Conservation (phyloP, 2,797 vertebrate species). For the Sphenopsis melanotis region DNA sequence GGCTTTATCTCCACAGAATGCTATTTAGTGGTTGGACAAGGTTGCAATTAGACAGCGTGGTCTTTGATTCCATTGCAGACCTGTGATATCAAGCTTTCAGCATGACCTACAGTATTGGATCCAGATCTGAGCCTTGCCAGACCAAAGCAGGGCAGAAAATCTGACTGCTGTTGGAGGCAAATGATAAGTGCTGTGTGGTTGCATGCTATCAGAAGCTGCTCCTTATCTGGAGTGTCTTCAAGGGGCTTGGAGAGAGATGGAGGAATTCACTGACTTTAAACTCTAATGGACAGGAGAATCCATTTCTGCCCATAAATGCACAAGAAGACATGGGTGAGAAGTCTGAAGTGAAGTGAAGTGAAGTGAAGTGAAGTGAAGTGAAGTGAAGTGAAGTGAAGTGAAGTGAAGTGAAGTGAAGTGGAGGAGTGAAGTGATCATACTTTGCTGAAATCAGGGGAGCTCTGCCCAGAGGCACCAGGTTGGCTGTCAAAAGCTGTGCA, state of each 20-base stretch:
- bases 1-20: constrained; percentile 39
- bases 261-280: neutral
- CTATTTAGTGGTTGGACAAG: constrained; percentile 51
- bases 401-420: neutral
- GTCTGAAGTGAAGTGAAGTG: neutral
- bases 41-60: constrained; percentile 40
- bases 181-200: neutral
- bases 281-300: neutral
- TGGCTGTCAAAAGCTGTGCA: neutral
- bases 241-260: neutral
- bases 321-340: neutral
- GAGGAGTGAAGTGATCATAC: neutral
- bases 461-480: neutral
- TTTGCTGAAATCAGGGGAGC: neutral
- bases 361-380: neutral
- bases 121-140: neutral
- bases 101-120: neutral
- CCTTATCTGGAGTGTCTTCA: neutral
- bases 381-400: neutral
- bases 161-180: neutral
- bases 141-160: neutral
- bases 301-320: neutral
- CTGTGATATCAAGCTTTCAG: constrained; percentile 19
- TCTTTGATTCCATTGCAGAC: neutral
- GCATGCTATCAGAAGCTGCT: neutral